A percentile compares a stretch with the other conserved stretches of the same genome.
Evolutionary conservation across 2,797 vertebrate genomes (phyloP).

Genomic region (Squalus acanthias): DNA sequence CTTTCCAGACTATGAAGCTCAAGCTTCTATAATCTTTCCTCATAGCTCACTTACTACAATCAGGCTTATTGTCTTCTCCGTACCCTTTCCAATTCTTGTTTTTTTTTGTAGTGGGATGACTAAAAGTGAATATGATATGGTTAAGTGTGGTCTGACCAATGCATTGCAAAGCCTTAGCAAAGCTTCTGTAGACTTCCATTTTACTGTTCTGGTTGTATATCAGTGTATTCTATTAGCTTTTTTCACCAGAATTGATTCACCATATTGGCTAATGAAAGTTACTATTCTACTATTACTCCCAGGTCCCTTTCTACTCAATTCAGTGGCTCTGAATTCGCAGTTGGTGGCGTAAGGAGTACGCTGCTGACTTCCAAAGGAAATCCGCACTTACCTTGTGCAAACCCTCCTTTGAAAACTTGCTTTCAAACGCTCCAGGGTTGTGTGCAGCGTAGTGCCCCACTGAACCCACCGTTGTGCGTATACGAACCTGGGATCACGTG

Average conservation of each 20-base stretch:
- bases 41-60: background rate
- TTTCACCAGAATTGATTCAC: background rate
- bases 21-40: background rate
- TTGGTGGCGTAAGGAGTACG: too few relatives aligned
- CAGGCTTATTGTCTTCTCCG: background rate
- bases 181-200: background rate
- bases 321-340: background rate
- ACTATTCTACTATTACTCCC: background rate
- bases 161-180: background rate
- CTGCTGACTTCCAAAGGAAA: too few relatives aligned
- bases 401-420: too few relatives aligned
- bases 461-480: too few relatives aligned
- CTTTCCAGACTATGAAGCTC: background rate
- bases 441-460: too few relatives aligned
- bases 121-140: background rate
- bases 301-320: background rate
- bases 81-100: background rate
- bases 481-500: too few relatives aligned
- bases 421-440: too few relatives aligned
- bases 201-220: background rate
- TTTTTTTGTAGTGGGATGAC: background rate
- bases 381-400: too few relatives aligned
- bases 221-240: background rate
- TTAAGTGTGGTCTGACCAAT: background rate
- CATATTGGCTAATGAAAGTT: background rate